Percentiles rank a stretch among this genome's conserved stretches.
These are phyloP conservation scores for Ardeotis arabs DNA, from an alignment of 2,113 vertebrate species.

Conservation along the genomic window DNA sequence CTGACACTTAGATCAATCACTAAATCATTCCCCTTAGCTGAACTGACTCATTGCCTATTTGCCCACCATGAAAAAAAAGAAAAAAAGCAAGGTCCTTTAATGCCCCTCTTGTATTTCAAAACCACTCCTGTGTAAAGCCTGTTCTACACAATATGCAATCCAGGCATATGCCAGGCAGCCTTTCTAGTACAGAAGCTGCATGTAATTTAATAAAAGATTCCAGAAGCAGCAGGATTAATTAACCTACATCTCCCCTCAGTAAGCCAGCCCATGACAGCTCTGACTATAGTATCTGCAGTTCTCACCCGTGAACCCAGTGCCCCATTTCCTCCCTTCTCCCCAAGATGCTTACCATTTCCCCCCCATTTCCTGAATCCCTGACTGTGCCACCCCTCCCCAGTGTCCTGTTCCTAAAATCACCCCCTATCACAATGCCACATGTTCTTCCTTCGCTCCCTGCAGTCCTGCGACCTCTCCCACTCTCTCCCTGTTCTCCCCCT, in stretches of 20 bases:
- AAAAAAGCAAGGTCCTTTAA: not conserved
- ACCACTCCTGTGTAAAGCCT: not conserved
- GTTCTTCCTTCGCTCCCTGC: not conserved
- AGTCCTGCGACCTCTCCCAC: not conserved
- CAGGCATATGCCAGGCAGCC: not conserved
- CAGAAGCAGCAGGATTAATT: slow-evolving; percentile 48
- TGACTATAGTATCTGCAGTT: not conserved
- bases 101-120: slow-evolving; percentile 11
- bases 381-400: not conserved
- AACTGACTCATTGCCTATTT: slow-evolving; percentile 61
- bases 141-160: not conserved
- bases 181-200: slow-evolving; percentile 19
- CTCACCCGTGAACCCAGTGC: not conserved
- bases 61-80: not conserved
- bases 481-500: not conserved
- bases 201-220: slow-evolving; percentile 25
- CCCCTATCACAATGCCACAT: not conserved
- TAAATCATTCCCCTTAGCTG: slow-evolving; percentile 49
- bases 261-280: not conserved
- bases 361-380: not conserved
- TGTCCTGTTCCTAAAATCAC: not conserved
- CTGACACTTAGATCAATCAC: slow-evolving; percentile 62
- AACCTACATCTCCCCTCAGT: not conserved
- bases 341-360: not conserved
- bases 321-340: not conserved